A percentile compares a stretch with the other conserved stretches of the same genome.
Conservation (phyloP, 2,113 vertebrate species). For the Phocoena sinus region DNA sequence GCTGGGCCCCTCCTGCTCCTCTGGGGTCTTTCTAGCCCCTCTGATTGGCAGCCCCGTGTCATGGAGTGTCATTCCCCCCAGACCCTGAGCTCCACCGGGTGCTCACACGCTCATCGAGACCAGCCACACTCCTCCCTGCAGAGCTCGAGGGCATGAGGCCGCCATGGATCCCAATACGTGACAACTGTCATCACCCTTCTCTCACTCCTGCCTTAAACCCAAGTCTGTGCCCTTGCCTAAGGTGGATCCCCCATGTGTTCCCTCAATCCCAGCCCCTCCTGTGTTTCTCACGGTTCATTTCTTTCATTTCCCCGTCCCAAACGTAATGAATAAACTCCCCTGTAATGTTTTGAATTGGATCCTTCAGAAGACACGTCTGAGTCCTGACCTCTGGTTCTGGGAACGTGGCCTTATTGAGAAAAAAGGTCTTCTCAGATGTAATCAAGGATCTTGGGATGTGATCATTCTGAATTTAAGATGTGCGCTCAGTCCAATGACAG, state of each 20-base stretch:
- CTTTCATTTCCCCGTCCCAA: neutral
- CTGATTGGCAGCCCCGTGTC: neutral
- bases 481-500: neutral
- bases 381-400: neutral
- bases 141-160: neutral
- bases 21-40: accelerated
- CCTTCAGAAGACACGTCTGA: neutral
- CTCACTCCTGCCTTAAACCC: neutral
- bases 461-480: neutral
- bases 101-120: no score
- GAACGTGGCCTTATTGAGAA: neutral
- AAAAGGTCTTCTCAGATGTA: neutral
- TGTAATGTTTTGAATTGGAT: no score
- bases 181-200: neutral
- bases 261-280: neutral
- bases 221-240: neutral
- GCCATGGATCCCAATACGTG: neutral
- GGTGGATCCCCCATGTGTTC: no score
- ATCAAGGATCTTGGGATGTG: neutral
- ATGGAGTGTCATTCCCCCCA: neutral
- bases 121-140: neutral
- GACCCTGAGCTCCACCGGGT: neutral
- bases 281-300: neutral
- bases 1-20: neutral
- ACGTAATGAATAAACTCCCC: neutral